Conservation (phyloP, 1,140 invertebrate genomes). For the Halyomorpha halys region DNA sequence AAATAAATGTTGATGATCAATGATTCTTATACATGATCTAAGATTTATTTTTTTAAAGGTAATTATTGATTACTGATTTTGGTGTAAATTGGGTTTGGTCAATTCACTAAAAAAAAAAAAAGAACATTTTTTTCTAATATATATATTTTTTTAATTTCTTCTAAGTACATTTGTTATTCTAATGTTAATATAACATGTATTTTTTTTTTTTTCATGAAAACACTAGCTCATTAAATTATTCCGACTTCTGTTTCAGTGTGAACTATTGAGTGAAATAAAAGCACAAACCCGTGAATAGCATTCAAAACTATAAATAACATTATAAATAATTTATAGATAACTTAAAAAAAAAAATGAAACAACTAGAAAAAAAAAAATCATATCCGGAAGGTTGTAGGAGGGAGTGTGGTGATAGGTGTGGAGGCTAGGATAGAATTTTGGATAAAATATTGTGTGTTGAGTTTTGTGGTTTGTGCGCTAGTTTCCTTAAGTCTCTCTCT, state of each 20-base stretch:
- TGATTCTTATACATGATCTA: no score
- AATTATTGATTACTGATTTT: no score
- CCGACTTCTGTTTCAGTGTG: constrained; percentile 16
- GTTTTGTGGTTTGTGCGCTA: constrained; percentile 14
- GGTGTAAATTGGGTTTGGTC: neutral
- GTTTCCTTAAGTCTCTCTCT: constrained; percentile 10
- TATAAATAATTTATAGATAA: neutral
- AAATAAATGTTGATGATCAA: no score
- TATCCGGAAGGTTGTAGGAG: neutral
- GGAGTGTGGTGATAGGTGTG: neutral
- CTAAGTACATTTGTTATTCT: neutral
- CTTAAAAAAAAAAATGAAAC: neutral
- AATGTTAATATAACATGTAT: neutral
- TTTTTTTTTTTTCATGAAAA: constrained; percentile 5
- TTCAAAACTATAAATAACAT: neutral
- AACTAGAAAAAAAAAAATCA: neutral
- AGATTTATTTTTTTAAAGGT: no score
- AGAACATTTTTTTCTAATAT: neutral
- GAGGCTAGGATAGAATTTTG: constrained; percentile 13
- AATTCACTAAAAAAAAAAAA: neutral
- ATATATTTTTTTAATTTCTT: neutral
- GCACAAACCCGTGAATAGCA: constrained; percentile 8
- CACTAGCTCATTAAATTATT: constrained; percentile 9
- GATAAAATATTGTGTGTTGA: neutral
- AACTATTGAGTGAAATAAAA: constrained; percentile 11